Percentiles rank a stretch among this genome's conserved stretches.
These are phyloP conservation scores for Theonella swinhoei DNA, from an alignment of 37 sponge, comb jelly and placozoan genomes.

Conservation along the genomic window DNA sequence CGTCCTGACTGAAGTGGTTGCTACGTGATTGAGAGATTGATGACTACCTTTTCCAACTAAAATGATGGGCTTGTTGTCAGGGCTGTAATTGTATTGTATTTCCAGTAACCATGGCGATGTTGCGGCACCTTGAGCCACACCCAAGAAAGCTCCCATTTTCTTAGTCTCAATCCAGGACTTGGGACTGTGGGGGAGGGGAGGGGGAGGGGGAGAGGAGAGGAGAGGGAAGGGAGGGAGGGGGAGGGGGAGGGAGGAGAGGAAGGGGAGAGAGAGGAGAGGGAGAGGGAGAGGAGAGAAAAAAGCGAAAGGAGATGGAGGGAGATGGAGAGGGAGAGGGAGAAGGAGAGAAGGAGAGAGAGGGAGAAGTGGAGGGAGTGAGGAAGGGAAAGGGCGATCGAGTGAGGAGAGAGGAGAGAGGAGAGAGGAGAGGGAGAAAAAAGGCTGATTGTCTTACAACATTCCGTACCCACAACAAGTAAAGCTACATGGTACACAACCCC, in stretches of 20 bases:
- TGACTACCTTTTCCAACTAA: conserved; percentile 89
- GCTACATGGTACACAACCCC: too few relatives aligned
- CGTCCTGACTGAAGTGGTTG: background rate
- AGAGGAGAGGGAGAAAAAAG: too few relatives aligned
- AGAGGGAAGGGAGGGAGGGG: background rate
- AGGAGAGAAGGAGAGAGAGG: background rate
- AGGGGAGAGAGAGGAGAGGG: background rate
- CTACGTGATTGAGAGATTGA: background rate
- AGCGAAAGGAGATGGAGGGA: too few relatives aligned
- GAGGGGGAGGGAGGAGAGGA: too few relatives aligned
- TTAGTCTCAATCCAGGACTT: conserved; percentile 77
- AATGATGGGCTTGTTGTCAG: conserved; percentile 47
- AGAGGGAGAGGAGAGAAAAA: too few relatives aligned
- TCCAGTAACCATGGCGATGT: conserved; percentile 87
- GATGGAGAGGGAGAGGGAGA: background rate
- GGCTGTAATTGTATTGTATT: conserved; percentile 60
- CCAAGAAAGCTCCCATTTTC: conserved; percentile 88
- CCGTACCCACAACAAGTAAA: too few relatives aligned
- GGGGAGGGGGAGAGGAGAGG: background rate
- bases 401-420: too few relatives aligned
- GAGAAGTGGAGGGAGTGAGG: background rate
- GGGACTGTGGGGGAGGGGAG: conserved; percentile 13
- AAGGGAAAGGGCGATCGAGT: background rate
- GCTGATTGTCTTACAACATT: too few relatives aligned
- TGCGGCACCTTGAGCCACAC: conserved; percentile 87